These are phyloP conservation scores for Troilus luridus DNA, from an alignment of 2,888 invertebrate genomes.

Conservation along the genomic window DNA sequence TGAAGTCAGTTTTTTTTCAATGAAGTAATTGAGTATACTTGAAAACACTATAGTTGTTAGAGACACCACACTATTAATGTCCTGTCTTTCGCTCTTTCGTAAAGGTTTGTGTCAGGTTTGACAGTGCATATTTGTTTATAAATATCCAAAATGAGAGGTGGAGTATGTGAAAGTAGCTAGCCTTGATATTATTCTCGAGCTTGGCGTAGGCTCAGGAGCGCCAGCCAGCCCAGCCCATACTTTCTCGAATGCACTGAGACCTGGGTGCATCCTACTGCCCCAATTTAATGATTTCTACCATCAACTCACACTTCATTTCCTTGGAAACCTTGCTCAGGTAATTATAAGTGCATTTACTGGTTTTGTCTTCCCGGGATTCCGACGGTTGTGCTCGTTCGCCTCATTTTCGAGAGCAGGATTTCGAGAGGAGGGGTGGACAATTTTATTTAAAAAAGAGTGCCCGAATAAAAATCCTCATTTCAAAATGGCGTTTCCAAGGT, in stretches of 20 bases:
- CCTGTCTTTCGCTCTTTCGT: background rate
- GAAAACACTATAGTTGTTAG: background rate
- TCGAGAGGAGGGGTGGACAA: background rate
- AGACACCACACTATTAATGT: background rate
- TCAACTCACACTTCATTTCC: background rate
- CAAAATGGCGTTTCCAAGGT: constrained; percentile 58
- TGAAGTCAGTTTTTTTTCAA: background rate
- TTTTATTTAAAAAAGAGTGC: background rate
- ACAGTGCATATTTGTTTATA: background rate
- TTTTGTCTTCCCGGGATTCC: background rate
- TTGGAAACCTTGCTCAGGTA: background rate
- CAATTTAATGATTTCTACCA: constrained; percentile 6
- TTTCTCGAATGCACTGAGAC: constrained; percentile 22
- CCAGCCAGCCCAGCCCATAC: constrained; percentile 29
- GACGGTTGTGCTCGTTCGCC: background rate
- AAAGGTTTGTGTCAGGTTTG: background rate
- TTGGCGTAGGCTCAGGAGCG: background rate
- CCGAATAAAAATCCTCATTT: background rate
- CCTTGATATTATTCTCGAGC: constrained; percentile 43
- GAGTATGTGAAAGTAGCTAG: constrained; percentile 40
- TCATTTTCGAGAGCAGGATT: background rate
- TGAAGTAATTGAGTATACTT: background rate
- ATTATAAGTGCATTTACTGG: background rate
- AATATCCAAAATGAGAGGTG: constrained; percentile 45
- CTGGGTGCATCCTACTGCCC: constrained; percentile 47